A percentile compares a stretch with the other conserved stretches of the same genome.
Conservation (phyloP, 2,113 vertebrate species). For the Leucopsar rothschildi region DNA sequence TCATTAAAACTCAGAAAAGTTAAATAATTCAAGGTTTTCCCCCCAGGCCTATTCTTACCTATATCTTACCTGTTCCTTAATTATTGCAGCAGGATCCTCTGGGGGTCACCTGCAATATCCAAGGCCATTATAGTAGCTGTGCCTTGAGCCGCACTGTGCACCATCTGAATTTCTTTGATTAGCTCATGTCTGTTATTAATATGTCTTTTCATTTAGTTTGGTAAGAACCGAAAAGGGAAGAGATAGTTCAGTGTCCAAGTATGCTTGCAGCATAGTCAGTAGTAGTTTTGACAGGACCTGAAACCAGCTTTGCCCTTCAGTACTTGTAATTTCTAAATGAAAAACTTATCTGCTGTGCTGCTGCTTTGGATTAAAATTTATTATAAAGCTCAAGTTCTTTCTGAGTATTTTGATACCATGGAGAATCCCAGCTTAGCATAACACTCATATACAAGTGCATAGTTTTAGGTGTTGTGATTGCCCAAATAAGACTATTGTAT, state of each 20-base stretch:
- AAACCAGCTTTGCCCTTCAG: neutral
- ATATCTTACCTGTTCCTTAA: neutral
- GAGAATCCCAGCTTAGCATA: neutral
- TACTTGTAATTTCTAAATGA: neutral
- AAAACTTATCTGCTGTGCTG: neutral
- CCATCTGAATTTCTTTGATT: neutral
- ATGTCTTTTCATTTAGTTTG: neutral
- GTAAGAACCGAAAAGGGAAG: neutral
- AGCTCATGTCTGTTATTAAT: neutral
- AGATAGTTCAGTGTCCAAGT: neutral
- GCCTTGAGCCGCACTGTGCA: neutral
- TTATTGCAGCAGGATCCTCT: neutral
- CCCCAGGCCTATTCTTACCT: neutral
- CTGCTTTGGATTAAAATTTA: neutral
- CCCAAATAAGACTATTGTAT: neutral
- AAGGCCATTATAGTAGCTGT: neutral
- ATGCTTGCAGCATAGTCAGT: neutral
- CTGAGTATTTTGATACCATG: neutral
- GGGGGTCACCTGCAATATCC: neutral
- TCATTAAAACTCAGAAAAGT: neutral
- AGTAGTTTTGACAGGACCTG: neutral
- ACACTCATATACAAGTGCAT: fast-evolving
- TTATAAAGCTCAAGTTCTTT: neutral
- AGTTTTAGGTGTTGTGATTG: neutral
- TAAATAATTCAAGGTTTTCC: neutral